Evolutionary conservation across 2,888 invertebrate genomes (phyloP).

Genomic region (Arctia plantaginis): DNA sequence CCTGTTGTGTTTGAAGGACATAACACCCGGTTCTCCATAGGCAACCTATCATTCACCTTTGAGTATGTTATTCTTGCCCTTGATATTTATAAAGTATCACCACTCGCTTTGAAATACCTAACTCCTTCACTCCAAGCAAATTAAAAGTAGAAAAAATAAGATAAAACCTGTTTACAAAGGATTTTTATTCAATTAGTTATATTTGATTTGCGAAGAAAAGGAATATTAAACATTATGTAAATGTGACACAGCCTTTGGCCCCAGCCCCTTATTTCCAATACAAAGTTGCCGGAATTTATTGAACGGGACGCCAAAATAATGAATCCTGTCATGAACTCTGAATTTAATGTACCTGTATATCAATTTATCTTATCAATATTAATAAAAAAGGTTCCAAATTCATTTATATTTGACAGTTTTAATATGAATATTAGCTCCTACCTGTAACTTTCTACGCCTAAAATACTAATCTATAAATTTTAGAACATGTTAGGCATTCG

Average conservation of each 20-base stretch:
- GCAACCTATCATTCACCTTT: neutral
- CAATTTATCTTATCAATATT: neutral
- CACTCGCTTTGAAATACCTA: neutral
- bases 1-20: neutral
- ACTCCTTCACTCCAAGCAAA: neutral
- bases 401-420: neutral
- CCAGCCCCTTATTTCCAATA: slow-evolving; percentile 30
- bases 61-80: neutral
- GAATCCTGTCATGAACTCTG: slow-evolving; percentile 30
- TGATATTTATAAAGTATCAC: neutral
- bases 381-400: neutral
- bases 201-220: slow-evolving; percentile 47
- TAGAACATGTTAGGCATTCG: too few relatives aligned
- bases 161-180: slow-evolving; percentile 5
- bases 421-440: neutral
- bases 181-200: slow-evolving; percentile 40
- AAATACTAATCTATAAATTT: too few relatives aligned
- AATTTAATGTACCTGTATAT: neutral
- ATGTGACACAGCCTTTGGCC: slow-evolving; percentile 37
- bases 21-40: neutral
- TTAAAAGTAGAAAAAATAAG: neutral
- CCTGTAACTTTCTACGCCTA: neutral
- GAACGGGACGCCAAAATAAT: slow-evolving; percentile 31
- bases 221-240: slow-evolving; percentile 51
- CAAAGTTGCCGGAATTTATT: slow-evolving; percentile 37